Evolutionary conservation across 1,140 invertebrate species (phyloP), one percentile per base, ranked within the genome.

Genomic region (Cotesia vestalis): DNA sequence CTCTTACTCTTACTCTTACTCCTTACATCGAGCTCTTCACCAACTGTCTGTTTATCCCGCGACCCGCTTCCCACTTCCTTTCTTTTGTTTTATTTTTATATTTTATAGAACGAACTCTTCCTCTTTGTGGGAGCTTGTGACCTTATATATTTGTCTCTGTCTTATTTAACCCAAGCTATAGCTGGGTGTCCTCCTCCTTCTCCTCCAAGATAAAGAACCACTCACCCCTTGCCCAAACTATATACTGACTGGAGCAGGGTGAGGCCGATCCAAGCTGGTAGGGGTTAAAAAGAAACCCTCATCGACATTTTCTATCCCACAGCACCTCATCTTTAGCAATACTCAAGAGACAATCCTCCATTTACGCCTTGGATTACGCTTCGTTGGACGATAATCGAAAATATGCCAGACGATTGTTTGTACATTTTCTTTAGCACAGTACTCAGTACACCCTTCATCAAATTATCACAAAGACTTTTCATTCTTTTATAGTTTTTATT

Each of bases 11-110:
- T 66, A 46, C 67, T 62, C 69, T 53, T 71, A 71, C 40, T 75
- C 52, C 46, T 68, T 60, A 52, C 73, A 40, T 67, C 66, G 38
- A 38, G 62, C 67, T 77, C 75, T 68, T 20, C 53, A 76, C 63
- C 78, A 85, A 84, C 85, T 86, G 84, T 85, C 84, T 86, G 85
- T 86, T 86, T 85, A 85, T 85, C 84, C 84, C 83, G 82, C 80
- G 38, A 52, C 67, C 57, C 27, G 27, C 27, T 46, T 9, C 40
- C 6, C 40, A 9, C 5, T 40, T 46, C 11, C 11, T 9, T 46
- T 11, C 40, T 46, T 46, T 46, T 46, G 40, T 46, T 46, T 46
- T 46, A 46, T 46, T 46, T 46, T 46, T 46, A 46, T 46, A 46
- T 85, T 86, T 86, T 57, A 55, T 64, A 59, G 59, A 68, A 35